Base-by-base conservation (phyloP, 1,140 invertebrate species). In the Drosophila arawakana region DNA sequence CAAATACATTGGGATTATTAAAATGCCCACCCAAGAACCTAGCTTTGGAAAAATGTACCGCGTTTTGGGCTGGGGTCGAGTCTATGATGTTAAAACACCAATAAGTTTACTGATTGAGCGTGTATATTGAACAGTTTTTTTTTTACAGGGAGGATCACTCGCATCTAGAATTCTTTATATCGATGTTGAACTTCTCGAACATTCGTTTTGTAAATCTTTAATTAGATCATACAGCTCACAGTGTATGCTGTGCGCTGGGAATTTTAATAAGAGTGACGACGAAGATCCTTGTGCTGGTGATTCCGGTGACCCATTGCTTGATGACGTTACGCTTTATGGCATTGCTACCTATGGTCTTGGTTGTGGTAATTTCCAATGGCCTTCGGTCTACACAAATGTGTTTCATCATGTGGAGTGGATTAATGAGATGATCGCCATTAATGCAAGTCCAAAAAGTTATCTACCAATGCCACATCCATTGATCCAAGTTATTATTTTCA, bases 201-300 rank as follows among this genome's bases (percentile, higher is more conserved):
- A 30, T 30, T 30, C 25, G 6, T 30, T 30, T 30, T 30, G 25
- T 30, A 30, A 6, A 30, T 30, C 25, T 30, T 30, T 30, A 30
- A 30, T 30, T 5, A 30, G 30, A 8, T 54, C n/a, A 37, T 54
- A 37, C 50, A 34, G 50, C 3, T n/a, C n/a, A 9, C 30, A 54
- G 18, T 21, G 18, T 37, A 54, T 54, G 50, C 50, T 54, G n/a
- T 54, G 50, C 9, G 50, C 50, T 0, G 50, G 50, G 7, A 54
- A n/a, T 13, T 3, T 13, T 11, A 11, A 13, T 34, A 13, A 37
- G n/a, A 5, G 30, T 30, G 7, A 54, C 35, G 34, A 35, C 30
- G 50, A 15, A 13, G 73, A 72, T 59, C 76, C 81, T 0, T 84
- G 81, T 65, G 63, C 77, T 8, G 81, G 81, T 3, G 81, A 84